Evolutionary conservation across 2,113 vertebrate species (phyloP), one percentile per base, ranked within the genome.

Genomic region (Sceloporus undulatus): DNA sequence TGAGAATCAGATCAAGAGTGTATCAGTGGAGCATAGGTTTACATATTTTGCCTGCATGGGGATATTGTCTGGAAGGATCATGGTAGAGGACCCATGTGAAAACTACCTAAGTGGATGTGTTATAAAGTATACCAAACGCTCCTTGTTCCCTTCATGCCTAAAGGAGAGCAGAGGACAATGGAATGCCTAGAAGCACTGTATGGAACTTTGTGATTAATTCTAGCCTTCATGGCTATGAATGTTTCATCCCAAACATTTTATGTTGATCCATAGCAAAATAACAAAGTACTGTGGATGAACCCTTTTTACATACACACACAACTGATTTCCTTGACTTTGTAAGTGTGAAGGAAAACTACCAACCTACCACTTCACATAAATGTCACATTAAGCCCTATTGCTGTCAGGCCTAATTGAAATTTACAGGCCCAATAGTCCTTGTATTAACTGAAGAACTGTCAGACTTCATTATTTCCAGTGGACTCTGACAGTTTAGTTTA

Each of bases 331-430:
- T 92, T 81, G 88, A 91, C 62, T 79, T 95, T 5, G 0, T 91
- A 94, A 94, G 90, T 94, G 94, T 96, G 92, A 92, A 91, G 84
- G 88, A 92, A 92, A 94, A 42, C 91, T 95, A 87, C 89, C 91
- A 93, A 91, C 85, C 87, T 27, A 92, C 87, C 90, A 88, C 29
- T 94, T 95, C 90, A 92, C 83, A 91, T 88, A 92, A 93, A 93
- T 75, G 87, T 92, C 94, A 94, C 21, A 78, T 91, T 92, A 94
- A 91, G 79, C 74, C 59, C 85, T 89, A 79, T 66, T 86, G 94
- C 87, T 77, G 91, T 94, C 90, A 93, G 85, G 75, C 59, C 83
- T 93, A 92, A 88, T 89, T 91, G 91, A 93, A 91, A 92, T 95
- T 88, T 93, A 93, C 88, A 94, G 88, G 85, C 82, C 90, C 81